Conservation (phyloP, 2,888 invertebrate genomes). For the Lasius platythorax region DNA sequence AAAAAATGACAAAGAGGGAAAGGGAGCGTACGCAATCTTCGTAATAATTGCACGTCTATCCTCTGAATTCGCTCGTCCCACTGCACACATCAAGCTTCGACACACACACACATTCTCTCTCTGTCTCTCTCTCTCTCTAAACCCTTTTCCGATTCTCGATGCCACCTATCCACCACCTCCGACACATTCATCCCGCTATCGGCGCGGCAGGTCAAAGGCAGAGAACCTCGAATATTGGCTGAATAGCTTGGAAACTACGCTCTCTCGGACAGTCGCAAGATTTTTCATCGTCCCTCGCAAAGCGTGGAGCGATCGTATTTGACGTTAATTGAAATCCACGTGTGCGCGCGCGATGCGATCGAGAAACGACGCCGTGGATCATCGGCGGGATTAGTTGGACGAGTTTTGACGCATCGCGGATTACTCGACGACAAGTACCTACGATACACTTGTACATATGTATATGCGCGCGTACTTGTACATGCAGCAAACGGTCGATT, state of each 20-base stretch:
- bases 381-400: conserved; percentile 10
- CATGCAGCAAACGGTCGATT: neutral
- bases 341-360: conserved; percentile 20
- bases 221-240: neutral
- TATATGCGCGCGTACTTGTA: neutral
- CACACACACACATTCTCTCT: neutral
- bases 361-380: conserved; percentile 23
- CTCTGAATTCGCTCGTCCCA: conserved; percentile 55
- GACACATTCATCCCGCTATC: conserved; percentile 52
- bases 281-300: conserved; percentile 27
- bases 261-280: conserved; percentile 39
- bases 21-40: conserved; percentile 60
- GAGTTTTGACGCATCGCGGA: neutral
- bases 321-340: conserved; percentile 50
- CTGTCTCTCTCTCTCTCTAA: conserved; percentile 26
- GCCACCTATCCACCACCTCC: conserved; percentile 64
- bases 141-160: conserved; percentile 72
- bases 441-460: neutral
- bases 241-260: conserved; percentile 28
- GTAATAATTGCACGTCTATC: conserved; percentile 69
- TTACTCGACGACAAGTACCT: neutral
- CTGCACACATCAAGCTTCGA: conserved; percentile 40
- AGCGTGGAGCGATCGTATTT: conserved; percentile 12
- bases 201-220: conserved; percentile 43
- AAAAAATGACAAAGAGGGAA: conserved; percentile 6